phyloP scores from a whole-genome alignment of 2,888 invertebrate species.

The Cremastinae sp. region DNA sequence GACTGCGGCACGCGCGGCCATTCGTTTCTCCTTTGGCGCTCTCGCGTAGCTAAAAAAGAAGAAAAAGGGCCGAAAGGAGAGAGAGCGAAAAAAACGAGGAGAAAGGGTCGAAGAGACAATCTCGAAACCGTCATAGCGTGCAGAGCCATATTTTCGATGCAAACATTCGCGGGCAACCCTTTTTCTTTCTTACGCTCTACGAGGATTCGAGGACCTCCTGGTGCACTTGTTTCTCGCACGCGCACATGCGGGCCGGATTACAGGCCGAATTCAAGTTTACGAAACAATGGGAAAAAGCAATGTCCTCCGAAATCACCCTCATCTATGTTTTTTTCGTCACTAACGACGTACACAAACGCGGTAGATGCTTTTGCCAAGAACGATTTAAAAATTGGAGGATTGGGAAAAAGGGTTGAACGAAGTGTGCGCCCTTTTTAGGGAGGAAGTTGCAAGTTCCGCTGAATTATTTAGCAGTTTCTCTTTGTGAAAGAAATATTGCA shows the following conservation, averaged over 20 bases:
- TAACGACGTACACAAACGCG: conserved; percentile 1
- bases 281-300: conserved; percentile 60
- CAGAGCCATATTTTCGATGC: conserved; percentile 40
- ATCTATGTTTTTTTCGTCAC: conserved; percentile 18
- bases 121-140: conserved; percentile 48
- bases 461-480: conserved; percentile 59
- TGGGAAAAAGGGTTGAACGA: conserved; percentile 22
- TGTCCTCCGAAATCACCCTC: conserved; percentile 56
- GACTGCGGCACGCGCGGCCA: conserved; percentile 51
- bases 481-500: conserved; percentile 44
- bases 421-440: conserved; percentile 34
- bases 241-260: conserved; percentile 17
- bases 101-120: conserved; percentile 55
- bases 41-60: conserved; percentile 21
- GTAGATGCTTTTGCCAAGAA: conserved; percentile 24
- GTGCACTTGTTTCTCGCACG: conserved; percentile 32
- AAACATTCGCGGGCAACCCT: conserved; percentile 17
- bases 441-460: conserved; percentile 53
- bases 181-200: conserved; percentile 47
- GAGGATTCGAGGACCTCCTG: conserved; percentile 61
- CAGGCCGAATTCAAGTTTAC: conserved; percentile 38
- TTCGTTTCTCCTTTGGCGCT: conserved; percentile 49
- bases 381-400: conserved; percentile 52
- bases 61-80: conserved; percentile 7
- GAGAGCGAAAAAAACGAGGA: conserved; percentile 19